These are phyloP conservation scores for Artibeus lituratus DNA, from an alignment of 2,797 vertebrate species.

Conservation along the genomic window DNA sequence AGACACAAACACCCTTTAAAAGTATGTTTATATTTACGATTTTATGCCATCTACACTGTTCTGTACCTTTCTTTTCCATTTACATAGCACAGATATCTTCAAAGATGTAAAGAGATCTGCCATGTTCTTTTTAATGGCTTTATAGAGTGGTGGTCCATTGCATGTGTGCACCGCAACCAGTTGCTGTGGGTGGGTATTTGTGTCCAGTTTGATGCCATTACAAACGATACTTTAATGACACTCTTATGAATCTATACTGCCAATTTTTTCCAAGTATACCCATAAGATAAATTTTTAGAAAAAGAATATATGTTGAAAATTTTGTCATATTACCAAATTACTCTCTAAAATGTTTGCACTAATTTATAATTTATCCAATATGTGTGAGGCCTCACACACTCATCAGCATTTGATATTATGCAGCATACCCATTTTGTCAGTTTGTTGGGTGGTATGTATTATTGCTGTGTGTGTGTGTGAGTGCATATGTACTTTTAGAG, in stretches of 20 bases:
- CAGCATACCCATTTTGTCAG: background rate
- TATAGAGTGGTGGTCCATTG: background rate
- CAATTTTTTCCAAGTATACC: background rate
- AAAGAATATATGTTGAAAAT: slow-evolving; percentile 1
- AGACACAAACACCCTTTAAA: background rate
- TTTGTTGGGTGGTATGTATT: background rate
- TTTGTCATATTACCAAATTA: background rate
- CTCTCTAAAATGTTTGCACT: background rate
- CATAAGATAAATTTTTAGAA: background rate
- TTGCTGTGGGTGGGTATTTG: background rate
- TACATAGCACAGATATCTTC: background rate
- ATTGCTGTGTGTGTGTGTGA: background rate
- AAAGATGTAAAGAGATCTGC: background rate
- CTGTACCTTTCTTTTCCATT: background rate
- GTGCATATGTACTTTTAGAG: background rate
- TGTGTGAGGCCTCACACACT: background rate
- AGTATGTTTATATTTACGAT: background rate
- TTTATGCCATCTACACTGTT: background rate
- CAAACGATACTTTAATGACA: background rate
- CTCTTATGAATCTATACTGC: background rate
- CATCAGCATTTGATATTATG: background rate
- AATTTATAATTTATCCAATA: background rate
- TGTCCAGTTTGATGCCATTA: background rate
- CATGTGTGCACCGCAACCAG: background rate
- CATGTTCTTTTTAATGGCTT: background rate